Base-by-base conservation (phyloP, 2,888 invertebrate genomes). In the Branchellion lobata region DNA sequence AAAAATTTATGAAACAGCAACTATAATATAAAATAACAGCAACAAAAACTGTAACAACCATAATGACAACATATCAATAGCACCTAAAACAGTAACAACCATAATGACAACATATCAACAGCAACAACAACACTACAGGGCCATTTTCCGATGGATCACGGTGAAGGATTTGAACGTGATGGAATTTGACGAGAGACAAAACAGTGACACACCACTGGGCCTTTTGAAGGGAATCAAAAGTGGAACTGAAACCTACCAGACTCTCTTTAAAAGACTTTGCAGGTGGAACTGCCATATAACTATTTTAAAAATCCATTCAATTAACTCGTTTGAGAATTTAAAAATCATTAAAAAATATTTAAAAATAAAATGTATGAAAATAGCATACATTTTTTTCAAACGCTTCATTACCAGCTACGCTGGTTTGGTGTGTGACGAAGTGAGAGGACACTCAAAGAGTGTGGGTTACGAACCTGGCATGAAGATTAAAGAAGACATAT, bases 111-210 rank as follows among this genome's bases (percentile, higher is more conserved):
- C n/a, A n/a, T n/a, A n/a, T n/a, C n/a, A n/a, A n/a, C n/a, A n/a
- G n/a, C n/a, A n/a, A 8, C 40, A 40, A 40, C 40, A 8, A 18
- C 61, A 8, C 29, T 29, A 14, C 83, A 86, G 87, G 78, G 87
- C 87, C 21, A 86, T 87, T 33, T 87, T 87, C 82, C 85, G 87
- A 1, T 87, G 87, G 88, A 86, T 88, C 68, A 88, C 87, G 1
- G 87, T 88, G 14, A 88, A 88, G 81, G 87, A 88, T 81, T 82
- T 88, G 81, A 87, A 87, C 81, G 85, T 86, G 31, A 85, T 88
- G 85, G 86, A 87, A 78, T 87, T 88, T 83, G 89, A 94, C 74
- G 89, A 94, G 78, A 78, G 81, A 53, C 73, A 77, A 8, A 86
- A 87, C 83, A 83, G 74, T n/a, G 80, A 80, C 77, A 86, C 87